Conservation (phyloP, 2,113 vertebrate species). For the Haplotaxodon microlepis region DNA sequence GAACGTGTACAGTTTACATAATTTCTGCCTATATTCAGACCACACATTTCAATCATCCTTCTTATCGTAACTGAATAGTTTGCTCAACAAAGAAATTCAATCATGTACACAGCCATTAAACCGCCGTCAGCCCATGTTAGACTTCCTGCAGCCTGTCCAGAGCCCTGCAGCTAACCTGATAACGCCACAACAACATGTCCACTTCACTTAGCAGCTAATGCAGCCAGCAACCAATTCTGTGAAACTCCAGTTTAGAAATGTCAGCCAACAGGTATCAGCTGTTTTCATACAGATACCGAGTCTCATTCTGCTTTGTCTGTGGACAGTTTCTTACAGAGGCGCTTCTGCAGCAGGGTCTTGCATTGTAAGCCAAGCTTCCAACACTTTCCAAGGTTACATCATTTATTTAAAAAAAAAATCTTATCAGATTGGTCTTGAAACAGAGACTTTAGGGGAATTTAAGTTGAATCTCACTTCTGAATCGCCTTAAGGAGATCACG, state of each 20-base stretch:
- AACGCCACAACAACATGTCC: slow-evolving; percentile 24
- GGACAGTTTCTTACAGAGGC: background rate
- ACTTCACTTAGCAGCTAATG: slow-evolving; percentile 17
- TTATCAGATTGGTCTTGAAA: background rate
- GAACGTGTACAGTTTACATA: background rate
- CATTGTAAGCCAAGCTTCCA: background rate
- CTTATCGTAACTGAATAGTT: background rate
- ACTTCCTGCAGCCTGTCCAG: slow-evolving; percentile 9
- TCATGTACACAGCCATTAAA: slow-evolving; percentile 33
- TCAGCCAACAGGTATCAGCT: background rate
- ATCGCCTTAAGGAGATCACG: slow-evolving; percentile 7
- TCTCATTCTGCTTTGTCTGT: background rate
- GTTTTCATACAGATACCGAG: background rate
- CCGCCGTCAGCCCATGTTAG: background rate
- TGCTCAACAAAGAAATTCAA: slow-evolving; percentile 23
- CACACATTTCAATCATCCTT: background rate
- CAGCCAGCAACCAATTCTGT: background rate
- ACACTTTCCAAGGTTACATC: background rate
- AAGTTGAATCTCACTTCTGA: slow-evolving; percentile 12
- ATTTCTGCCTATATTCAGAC: background rate
- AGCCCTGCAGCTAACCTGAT: slow-evolving; percentile 31
- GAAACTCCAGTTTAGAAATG: background rate
- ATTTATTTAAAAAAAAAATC: background rate
- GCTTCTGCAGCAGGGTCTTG: background rate
- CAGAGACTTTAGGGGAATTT: background rate